A percentile compares a stretch with the other conserved stretches of the same genome.
These are phyloP conservation scores for Polia nebulosa DNA, from an alignment of 2,888 invertebrate species.

Conservation along the genomic window DNA sequence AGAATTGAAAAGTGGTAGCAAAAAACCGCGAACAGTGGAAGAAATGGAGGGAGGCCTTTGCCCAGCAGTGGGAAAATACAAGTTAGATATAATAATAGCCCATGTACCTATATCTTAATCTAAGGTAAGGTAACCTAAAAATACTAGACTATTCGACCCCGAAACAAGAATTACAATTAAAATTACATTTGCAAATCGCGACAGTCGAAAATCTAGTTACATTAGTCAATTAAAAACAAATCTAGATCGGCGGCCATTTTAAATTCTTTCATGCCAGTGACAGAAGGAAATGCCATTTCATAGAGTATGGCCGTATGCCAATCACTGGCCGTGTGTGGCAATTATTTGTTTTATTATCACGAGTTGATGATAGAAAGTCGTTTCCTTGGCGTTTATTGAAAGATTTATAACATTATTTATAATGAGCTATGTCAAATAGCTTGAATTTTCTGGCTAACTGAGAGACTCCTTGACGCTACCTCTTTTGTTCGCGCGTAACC, in stretches of 20 bases:
- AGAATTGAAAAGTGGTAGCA: too few relatives aligned
- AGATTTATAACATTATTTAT: background rate
- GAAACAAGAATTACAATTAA: background rate
- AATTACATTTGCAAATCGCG: slow-evolving; percentile 10
- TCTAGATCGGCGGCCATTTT: slow-evolving; percentile 53
- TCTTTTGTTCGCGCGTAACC: too few relatives aligned
- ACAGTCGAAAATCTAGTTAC: slow-evolving; percentile 18
- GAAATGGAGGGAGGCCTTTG: too few relatives aligned
- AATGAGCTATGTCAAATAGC: background rate
- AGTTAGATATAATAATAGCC: too few relatives aligned
- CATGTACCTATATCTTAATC: too few relatives aligned
- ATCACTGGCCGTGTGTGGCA: slow-evolving; percentile 11
- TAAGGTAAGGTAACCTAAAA: slow-evolving; percentile 14
- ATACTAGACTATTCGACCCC: background rate
- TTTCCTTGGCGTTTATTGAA: slow-evolving; percentile 11
- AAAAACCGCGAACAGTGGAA: too few relatives aligned
- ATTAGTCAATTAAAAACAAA: slow-evolving; percentile 50
- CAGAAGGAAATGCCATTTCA: slow-evolving; percentile 41
- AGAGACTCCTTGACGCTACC: too few relatives aligned
- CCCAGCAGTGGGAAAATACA: too few relatives aligned
- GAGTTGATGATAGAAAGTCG: slow-evolving; percentile 43
- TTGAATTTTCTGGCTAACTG: too few relatives aligned
- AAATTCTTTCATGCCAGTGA: slow-evolving; percentile 36
- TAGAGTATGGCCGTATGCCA: slow-evolving; percentile 23
- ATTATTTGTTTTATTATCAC: slow-evolving; percentile 40